These are phyloP conservation scores for Chrysina gloriosa DNA, from an alignment of 2,888 invertebrate species.

Conservation along the genomic window DNA sequence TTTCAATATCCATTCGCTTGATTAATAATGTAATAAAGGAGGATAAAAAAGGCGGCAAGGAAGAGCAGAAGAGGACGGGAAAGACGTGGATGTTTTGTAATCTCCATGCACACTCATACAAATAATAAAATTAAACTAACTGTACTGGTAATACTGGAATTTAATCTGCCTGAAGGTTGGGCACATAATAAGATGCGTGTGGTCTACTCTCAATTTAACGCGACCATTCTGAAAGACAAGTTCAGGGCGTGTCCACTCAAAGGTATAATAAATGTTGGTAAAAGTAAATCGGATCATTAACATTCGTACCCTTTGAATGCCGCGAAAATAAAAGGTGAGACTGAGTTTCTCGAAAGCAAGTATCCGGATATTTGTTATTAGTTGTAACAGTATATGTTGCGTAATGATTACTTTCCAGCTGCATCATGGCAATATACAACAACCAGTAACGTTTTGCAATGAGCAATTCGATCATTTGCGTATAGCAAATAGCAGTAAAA, in stretches of 20 bases:
- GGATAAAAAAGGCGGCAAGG: slow-evolving; percentile 21
- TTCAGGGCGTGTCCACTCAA: slow-evolving; percentile 39
- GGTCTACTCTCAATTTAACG: slow-evolving; percentile 47
- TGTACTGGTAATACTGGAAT: slow-evolving; percentile 53
- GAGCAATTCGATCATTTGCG: background rate
- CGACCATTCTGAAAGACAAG: slow-evolving; percentile 42
- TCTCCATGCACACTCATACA: slow-evolving; percentile 29
- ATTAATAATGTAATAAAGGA: slow-evolving; percentile 30
- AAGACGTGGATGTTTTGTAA: slow-evolving; percentile 38
- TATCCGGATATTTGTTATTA: background rate
- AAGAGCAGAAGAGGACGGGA: slow-evolving; percentile 29
- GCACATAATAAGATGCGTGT: slow-evolving; percentile 46
- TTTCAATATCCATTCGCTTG: slow-evolving; percentile 28
- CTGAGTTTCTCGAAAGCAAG: slow-evolving; percentile 12
- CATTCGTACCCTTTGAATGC: slow-evolving; percentile 11
- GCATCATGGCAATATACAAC: slow-evolving; percentile 5
- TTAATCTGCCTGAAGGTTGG: slow-evolving; percentile 58
- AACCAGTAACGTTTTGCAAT: slow-evolving; percentile 23
- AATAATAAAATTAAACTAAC: slow-evolving; percentile 42
- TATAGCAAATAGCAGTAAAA: slow-evolving; percentile 14
- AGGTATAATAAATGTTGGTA: slow-evolving; percentile 18
- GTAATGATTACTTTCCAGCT: background rate
- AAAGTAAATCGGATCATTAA: slow-evolving; percentile 18
- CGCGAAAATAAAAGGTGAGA: background rate
- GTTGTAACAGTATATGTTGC: slow-evolving; percentile 5